Evolutionary conservation across 2,888 invertebrate genomes (phyloP).

Genomic region (Tachystola acroxantha): DNA sequence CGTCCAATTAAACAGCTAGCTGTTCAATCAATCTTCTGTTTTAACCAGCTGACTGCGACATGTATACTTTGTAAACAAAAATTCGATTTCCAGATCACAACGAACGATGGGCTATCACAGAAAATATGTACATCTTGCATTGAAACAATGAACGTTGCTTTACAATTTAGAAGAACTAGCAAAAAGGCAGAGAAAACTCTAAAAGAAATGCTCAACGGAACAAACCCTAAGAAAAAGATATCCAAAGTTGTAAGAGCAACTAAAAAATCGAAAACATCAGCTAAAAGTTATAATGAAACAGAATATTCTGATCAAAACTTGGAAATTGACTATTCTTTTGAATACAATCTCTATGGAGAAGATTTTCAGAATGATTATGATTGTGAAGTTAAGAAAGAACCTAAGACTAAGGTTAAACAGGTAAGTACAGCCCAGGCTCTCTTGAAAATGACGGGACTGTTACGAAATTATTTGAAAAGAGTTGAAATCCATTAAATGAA

Average conservation of each 20-base stretch:
- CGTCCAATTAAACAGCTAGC: no score
- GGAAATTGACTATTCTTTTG: conserved; percentile 18
- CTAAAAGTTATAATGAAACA: conserved; percentile 10
- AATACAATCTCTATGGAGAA: conserved; percentile 25
- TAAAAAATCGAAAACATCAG: conserved; percentile 9
- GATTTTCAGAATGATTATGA: conserved; percentile 32
- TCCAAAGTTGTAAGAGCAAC: conserved; percentile 13
- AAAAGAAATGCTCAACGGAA: conserved; percentile 21
- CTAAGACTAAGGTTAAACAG: conserved; percentile 10
- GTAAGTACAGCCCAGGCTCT: no score
- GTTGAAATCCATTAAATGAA: no score
- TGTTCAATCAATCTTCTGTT: no score
- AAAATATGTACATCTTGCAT: conserved; percentile 48
- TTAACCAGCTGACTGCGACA: no score
- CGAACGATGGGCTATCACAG: conserved; percentile 53
- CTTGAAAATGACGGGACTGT: no score
- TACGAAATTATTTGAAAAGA: no score
- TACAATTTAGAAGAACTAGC: conserved; percentile 46
- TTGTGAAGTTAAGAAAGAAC: conserved; percentile 10
- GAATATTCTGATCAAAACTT: neutral
- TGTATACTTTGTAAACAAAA: no score
- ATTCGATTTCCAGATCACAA: conserved; percentile 43
- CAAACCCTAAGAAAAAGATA: conserved; percentile 23
- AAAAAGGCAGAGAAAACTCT: conserved; percentile 42
- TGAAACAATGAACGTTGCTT: conserved; percentile 30